These are phyloP conservation scores for Micrasema longulum DNA, from an alignment of 1,140 invertebrate genomes.

Conservation along the genomic window DNA sequence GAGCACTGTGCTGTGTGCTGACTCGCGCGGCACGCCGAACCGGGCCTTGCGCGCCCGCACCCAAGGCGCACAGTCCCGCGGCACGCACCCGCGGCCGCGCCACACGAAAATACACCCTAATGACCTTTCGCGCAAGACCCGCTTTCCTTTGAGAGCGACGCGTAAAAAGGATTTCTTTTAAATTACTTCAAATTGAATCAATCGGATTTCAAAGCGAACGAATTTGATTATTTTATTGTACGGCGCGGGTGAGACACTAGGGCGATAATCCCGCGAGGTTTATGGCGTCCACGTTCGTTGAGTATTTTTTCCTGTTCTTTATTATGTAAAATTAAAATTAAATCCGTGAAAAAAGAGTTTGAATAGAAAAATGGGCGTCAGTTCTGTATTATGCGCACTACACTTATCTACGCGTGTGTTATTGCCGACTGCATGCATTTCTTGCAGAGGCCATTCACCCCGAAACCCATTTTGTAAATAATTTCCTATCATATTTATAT, in stretches of 20 bases:
- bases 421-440: too few species aligned
- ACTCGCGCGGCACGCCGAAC: background rate
- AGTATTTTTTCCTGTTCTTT: slow-evolving; percentile 16
- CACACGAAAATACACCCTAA: slow-evolving; percentile 10
- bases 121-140: slow-evolving; percentile 3
- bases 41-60: background rate
- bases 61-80: background rate
- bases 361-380: slow-evolving; percentile 15
- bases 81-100: background rate
- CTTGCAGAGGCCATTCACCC: too few species aligned
- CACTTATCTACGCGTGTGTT: too few species aligned
- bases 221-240: slow-evolving; percentile 22
- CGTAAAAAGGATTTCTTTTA: slow-evolving; percentile 48
- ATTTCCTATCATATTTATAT: too few species aligned
- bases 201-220: slow-evolving; percentile 40
- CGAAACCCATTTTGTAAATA: too few species aligned
- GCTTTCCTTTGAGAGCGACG: slow-evolving; percentile 36
- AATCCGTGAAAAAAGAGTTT: slow-evolving; percentile 25
- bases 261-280: slow-evolving; percentile 21
- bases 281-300: slow-evolving; percentile 15
- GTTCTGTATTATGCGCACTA: too few species aligned
- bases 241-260: background rate
- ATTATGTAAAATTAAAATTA: slow-evolving; percentile 21
- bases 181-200: slow-evolving; percentile 52
- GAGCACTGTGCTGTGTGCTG: too few species aligned